Conservation (phyloP, 2,113 vertebrate genomes). For the Elanoides forficatus region DNA sequence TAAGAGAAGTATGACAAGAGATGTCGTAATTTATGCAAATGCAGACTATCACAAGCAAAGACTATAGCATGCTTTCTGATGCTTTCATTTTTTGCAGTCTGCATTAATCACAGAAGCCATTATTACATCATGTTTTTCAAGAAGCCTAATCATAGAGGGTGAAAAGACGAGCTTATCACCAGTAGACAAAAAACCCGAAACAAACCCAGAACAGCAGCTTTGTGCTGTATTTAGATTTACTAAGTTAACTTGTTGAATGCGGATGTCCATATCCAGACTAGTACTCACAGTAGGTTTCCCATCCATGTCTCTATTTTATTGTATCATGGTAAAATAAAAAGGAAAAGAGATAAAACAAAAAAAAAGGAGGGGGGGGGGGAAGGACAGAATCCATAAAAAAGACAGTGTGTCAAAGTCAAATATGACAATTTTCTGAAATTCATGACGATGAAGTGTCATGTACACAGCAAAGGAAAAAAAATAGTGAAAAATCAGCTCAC, state of each 20-base stretch:
- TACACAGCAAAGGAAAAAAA: not conserved
- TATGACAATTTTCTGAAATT: not conserved
- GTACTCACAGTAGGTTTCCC: not conserved
- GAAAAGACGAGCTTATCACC: not conserved
- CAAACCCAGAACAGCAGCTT: not conserved
- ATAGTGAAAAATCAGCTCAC: not conserved
- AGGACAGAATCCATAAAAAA: not conserved
- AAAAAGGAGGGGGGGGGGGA: accelerated
- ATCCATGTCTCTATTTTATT: not conserved
- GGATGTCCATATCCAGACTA: not conserved
- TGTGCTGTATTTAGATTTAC: not conserved
- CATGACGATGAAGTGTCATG: not conserved
- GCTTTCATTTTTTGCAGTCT: not conserved
- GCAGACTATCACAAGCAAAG: not conserved
- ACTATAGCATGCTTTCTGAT: not conserved
- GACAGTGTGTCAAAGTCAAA: not conserved
- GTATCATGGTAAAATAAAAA: not conserved
- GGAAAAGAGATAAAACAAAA: not conserved
- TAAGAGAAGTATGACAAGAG: not conserved
- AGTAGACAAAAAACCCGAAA: not conserved
- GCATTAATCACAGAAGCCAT: not conserved
- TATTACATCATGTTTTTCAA: not conserved
- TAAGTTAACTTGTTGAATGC: not conserved
- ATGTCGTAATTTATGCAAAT: not conserved
- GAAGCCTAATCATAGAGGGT: not conserved